A percentile compares a stretch with the other conserved stretches of the same genome.
Evolutionary conservation across 2,797 vertebrate species (phyloP).

Genomic region (Cygnus olor): DNA sequence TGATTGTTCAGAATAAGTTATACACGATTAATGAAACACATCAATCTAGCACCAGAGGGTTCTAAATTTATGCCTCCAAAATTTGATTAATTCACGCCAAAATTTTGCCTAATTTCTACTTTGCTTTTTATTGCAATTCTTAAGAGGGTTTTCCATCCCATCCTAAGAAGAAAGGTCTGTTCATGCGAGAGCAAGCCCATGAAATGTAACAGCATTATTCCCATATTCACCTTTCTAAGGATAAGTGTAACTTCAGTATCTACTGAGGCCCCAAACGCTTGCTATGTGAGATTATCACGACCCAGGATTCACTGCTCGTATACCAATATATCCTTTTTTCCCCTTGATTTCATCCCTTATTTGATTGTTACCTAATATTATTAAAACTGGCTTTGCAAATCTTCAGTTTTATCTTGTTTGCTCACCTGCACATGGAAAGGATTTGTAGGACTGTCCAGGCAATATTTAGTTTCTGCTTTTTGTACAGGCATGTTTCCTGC

Average conservation of each 20-base stretch:
- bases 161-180: neutral
- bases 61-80: neutral
- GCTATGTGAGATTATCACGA: neutral
- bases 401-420: neutral
- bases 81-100: neutral
- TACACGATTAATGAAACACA: no score
- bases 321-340: neutral
- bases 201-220: neutral
- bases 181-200: no score
- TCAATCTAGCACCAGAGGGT: no score
- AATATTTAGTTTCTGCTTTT: conserved; percentile 2
- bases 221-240: neutral
- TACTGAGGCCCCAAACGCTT: neutral
- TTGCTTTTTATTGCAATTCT: neutral
- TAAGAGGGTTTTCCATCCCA: no score
- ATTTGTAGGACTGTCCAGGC: neutral
- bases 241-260: neutral
- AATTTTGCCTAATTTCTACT: neutral
- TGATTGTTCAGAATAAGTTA: neutral
- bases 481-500: conserved; percentile 7
- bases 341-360: neutral
- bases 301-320: neutral
- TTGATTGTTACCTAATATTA: neutral
- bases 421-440: neutral
- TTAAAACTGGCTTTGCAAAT: neutral